Conservation (phyloP, 2,113 vertebrate genomes). For the Uria lomvia region DNA sequence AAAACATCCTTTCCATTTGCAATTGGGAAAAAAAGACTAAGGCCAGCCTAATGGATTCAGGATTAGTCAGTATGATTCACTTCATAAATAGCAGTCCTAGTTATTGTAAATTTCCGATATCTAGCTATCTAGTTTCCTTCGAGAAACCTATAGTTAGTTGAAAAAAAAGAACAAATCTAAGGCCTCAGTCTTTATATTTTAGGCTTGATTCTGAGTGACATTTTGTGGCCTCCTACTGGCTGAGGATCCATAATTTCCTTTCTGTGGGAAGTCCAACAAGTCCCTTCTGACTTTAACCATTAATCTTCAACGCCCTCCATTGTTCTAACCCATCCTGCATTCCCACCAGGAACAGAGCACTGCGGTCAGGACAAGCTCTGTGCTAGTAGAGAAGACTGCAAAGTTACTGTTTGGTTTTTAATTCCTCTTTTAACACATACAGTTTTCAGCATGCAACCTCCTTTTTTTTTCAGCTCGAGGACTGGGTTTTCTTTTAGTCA, state of each 20-base stretch:
- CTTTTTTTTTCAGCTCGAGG: not conserved
- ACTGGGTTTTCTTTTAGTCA: not conserved
- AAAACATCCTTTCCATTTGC: not conserved
- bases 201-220: not conserved
- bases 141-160: not conserved
- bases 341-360: not conserved
- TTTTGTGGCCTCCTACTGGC: conserved; percentile 32
- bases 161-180: not conserved
- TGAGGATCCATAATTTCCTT: not conserved
- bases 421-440: not conserved
- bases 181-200: not conserved
- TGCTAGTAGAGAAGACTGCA: not conserved
- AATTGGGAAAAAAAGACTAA: not conserved
- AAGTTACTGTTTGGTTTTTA: conserved; percentile 35
- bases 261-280: conserved; percentile 7
- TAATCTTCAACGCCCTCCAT: conserved; percentile 10
- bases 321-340: not conserved
- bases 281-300: not conserved
- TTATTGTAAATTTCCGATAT: conserved; percentile 7
- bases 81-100: not conserved
- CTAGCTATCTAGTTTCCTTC: conserved; percentile 15
- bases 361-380: not conserved
- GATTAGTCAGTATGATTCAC: conserved; percentile 27
- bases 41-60: not conserved
- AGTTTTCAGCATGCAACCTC: not conserved